Evolutionary conservation across 2,113 vertebrate genomes (phyloP).

Genomic region (Mohoua ochrocephala): DNA sequence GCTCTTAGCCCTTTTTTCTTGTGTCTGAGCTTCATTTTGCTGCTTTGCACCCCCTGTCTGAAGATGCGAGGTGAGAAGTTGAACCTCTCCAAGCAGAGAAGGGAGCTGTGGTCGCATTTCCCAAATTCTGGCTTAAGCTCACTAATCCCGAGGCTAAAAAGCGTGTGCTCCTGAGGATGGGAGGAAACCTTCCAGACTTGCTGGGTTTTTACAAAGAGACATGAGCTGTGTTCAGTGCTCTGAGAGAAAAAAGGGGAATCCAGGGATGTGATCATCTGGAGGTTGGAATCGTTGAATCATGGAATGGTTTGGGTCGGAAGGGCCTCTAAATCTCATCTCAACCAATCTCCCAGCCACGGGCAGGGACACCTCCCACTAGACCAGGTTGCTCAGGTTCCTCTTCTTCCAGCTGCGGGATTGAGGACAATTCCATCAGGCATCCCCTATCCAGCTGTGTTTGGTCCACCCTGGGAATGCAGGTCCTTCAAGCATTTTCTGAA

Average conservation of each 20-base stretch:
- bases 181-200: not conserved
- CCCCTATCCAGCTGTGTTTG: not conserved
- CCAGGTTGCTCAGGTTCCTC: not conserved
- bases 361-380: not conserved
- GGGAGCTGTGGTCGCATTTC: not conserved
- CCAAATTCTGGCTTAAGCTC: not conserved
- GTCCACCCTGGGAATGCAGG: rapidly evolving
- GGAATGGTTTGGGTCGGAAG: not conserved
- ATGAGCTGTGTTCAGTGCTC: not conserved
- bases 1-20: not conserved
- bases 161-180: not conserved
- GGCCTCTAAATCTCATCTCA: not conserved
- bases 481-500: not conserved
- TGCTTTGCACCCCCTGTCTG: not conserved
- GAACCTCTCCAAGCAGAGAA: not conserved
- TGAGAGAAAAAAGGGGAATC: not conserved
- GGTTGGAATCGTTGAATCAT: not conserved
- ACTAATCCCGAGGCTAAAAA: not conserved
- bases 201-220: not conserved
- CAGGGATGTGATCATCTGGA: not conserved
- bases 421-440: not conserved
- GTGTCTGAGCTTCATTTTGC: not conserved
- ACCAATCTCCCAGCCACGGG: not conserved
- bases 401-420: not conserved
- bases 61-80: not conserved